Base-by-base conservation (phyloP, 2,888 invertebrate genomes). In the Drosophila meridionalis region DNA sequence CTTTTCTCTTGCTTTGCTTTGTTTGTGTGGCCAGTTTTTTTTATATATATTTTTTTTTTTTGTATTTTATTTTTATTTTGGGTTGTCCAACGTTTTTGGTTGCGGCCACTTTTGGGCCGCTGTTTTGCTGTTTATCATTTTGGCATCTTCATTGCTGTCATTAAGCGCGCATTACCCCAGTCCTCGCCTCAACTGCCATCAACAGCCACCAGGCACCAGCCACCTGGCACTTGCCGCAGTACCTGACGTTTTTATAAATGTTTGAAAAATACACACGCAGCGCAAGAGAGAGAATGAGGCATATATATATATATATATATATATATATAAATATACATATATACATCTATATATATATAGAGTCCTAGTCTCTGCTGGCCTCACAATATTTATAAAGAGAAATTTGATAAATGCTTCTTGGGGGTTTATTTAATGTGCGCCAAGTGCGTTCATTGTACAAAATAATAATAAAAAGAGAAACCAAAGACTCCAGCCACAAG, bases 81-180 rank as follows among this genome's bases (percentile, higher is more conserved):
- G 36, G 48, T 48, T 68, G 68, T 69, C 68, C 72, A 68, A 55
- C 40, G 73, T 8, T 69, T 73, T 58, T 64, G 73, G 64, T 58
- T 60, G 72, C 56, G 76, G 82, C 65, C 80, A 76, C 70, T 79
- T 81, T 80, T 60, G 67, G 80, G 73, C 79, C 72, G 69, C 72
- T 69, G 76, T 80, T 84, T 66, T 78, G 86, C 73, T 83, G 89
- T 90, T 87, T 87, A 89, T 89, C 90, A 87, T 89, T 87, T 90
- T 90, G 89, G 90, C 87, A 89, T 85, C 90, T 90, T 90, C 90
- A 90, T 87, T 85, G 87, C 89, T 89, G 89, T 87, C 90, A 87
- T 87, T 87, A 87, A 90, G 89, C 85, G 77, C 76, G 70, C 90
- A 87, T 90, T 87, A 80, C 68, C 74, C 66, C 77, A 61, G 56